A percentile compares a stretch with the other conserved stretches of the same genome.
These are phyloP conservation scores for Silurus lanzhouensis DNA, from an alignment of 2,797 vertebrate genomes.

Conservation along the genomic window DNA sequence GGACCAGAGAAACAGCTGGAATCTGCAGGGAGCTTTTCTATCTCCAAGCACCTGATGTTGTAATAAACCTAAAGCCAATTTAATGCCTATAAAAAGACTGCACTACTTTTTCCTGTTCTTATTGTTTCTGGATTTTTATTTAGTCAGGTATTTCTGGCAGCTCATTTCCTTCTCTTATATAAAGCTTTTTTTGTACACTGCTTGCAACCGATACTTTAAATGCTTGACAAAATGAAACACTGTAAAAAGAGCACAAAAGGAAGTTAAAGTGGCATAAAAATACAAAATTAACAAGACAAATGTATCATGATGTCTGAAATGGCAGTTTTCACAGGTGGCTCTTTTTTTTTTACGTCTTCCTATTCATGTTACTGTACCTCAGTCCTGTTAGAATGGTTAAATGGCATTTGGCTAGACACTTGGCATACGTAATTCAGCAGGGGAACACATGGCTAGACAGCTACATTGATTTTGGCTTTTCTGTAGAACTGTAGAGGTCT, in stretches of 20 bases:
- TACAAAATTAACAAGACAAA: constrained; percentile 18
- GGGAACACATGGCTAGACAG: constrained; percentile 21
- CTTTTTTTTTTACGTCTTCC: constrained; percentile 13
- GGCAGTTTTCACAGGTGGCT: constrained; percentile 20
- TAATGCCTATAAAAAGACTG: constrained; percentile 17
- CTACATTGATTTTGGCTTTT: constrained; percentile 26
- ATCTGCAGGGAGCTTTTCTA: constrained; percentile 17
- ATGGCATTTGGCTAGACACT: constrained; percentile 26
- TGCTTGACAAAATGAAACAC: constrained; percentile 8
- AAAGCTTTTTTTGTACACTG: neutral
- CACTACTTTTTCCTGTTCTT: neutral
- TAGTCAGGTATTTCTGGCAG: constrained; percentile 1
- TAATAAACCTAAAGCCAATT: constrained; percentile 28
- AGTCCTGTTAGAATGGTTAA: constrained; percentile 18
- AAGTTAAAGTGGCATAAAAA: constrained; percentile 12
- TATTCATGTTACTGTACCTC: constrained; percentile 19
- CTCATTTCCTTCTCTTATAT: constrained; percentile 4
- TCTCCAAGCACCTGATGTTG: constrained; percentile 1
- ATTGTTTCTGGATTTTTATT: constrained; percentile 14
- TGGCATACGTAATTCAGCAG: constrained; percentile 23
- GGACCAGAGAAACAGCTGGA: constrained; percentile 43
- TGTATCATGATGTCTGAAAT: constrained; percentile 9
- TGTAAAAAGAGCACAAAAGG: neutral
- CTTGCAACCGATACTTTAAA: constrained; percentile 12
- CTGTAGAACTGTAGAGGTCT: neutral